Evolutionary conservation across 2,113 vertebrate species (phyloP).

Genomic region (Polyodon spathula): DNA sequence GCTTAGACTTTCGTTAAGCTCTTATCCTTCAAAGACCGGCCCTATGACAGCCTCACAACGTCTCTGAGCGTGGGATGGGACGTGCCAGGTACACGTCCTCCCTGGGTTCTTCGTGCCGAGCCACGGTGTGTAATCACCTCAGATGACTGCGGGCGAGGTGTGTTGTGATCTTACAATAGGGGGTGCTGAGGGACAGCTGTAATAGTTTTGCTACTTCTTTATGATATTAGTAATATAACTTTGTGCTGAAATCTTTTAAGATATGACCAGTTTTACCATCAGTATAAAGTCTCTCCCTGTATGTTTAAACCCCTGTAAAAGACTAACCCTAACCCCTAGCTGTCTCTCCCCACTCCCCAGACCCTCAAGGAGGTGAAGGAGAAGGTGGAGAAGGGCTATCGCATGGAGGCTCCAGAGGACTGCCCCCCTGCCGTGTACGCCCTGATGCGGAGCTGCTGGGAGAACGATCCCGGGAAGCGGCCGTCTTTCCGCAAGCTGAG

Average conservation of each 20-base stretch:
- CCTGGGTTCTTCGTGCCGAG: not conserved
- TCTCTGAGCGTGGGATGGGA: not conserved
- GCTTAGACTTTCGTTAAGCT: no score
- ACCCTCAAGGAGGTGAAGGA: constrained; percentile 70
- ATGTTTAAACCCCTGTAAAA: no score
- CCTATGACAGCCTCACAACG: no score
- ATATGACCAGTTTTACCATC: no score
- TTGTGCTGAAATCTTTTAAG: no score
- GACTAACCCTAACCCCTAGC: not conserved
- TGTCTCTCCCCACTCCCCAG: constrained; percentile 33
- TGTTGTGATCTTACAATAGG: no score
- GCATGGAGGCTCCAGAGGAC: constrained; percentile 75
- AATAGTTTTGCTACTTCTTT: no score
- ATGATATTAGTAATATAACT: no score
- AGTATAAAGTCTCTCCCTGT: no score
- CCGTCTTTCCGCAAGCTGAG: constrained; percentile 75
- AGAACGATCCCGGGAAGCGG: constrained; percentile 66
- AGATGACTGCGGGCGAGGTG: not conserved
- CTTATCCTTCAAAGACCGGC: no score
- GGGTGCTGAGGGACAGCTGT: no score
- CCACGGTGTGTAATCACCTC: constrained; percentile 3
- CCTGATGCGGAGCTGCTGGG: constrained; percentile 84
- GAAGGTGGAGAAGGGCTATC: constrained; percentile 70
- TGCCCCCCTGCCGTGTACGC: constrained; percentile 58
- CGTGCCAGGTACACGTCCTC: not conserved